A percentile compares a stretch with the other conserved stretches of the same genome.
Evolutionary conservation across 2,888 invertebrate genomes (phyloP).

Genomic region (Lithophane leautieri): DNA sequence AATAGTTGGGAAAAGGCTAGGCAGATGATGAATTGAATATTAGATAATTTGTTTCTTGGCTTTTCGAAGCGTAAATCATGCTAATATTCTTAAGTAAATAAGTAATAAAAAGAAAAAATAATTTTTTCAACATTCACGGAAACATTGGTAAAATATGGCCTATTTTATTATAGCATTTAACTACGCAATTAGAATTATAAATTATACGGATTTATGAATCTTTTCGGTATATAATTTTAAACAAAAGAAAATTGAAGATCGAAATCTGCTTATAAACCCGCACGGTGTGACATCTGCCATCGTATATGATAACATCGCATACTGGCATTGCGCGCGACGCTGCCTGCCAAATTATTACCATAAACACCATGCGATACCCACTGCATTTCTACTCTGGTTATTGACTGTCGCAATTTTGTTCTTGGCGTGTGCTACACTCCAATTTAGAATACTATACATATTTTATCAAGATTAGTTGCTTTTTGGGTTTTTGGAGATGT

Average conservation of each 20-base stretch:
- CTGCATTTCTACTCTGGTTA: constrained; percentile 64
- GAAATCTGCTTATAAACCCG: constrained; percentile 11
- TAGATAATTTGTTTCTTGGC: neutral
- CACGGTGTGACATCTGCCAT: constrained; percentile 59
- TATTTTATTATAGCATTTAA: no score
- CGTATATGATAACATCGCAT: constrained; percentile 56
- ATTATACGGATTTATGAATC: no score
- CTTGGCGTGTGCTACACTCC: constrained; percentile 55
- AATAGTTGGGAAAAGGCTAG: no score
- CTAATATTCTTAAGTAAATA: no score
- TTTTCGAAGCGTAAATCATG: neutral
- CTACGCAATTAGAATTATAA: no score
- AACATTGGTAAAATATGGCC: neutral
- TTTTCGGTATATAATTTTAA: neutral
- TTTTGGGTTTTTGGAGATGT: constrained; percentile 3
- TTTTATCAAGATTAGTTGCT: constrained; percentile 57
- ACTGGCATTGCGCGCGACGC: constrained; percentile 69
- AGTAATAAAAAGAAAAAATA: no score
- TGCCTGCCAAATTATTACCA: constrained; percentile 82
- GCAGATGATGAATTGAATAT: constrained; percentile 13
- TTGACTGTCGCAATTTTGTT: constrained; percentile 71
- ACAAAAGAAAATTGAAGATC: constrained; percentile 17
- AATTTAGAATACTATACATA: constrained; percentile 59
- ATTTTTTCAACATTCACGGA: no score
- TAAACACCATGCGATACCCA: constrained; percentile 70